phyloP scores from a whole-genome alignment of 2,113 vertebrate genomes.

The Neotoma lepida region DNA sequence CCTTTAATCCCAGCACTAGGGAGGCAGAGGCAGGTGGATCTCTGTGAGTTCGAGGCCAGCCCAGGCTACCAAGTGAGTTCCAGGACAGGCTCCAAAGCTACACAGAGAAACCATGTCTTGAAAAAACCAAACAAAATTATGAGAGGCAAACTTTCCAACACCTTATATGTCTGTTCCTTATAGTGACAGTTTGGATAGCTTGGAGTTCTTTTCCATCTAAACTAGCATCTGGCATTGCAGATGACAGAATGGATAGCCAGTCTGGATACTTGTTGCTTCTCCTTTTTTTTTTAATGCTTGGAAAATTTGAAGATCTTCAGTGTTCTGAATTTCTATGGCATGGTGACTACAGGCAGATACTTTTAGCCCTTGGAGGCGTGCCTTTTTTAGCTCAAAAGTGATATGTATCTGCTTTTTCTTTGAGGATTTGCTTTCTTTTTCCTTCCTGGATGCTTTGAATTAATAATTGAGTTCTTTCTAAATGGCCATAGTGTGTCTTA shows the following conservation, averaged over 20 bases:
- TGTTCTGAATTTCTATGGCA: conserved; percentile 29
- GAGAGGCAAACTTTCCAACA: conserved; percentile 31
- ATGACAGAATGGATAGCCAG: not conserved
- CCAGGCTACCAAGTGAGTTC: no score
- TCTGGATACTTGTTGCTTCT: conserved; percentile 38
- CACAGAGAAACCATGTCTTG: no score
- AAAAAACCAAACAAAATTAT: no score
- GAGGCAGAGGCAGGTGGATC: no score
- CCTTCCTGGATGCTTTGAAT: not conserved
- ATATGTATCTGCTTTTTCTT: conserved; percentile 45
- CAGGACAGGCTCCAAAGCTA: no score
- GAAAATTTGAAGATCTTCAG: not conserved
- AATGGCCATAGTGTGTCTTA: not conserved
- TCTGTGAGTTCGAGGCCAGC: no score
- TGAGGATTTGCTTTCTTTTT: conserved; percentile 42
- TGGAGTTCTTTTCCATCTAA: conserved; percentile 22
- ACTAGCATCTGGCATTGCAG: not conserved
- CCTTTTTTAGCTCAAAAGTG: conserved; percentile 14
- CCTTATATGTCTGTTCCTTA: not conserved
- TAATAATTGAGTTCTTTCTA: conserved; percentile 19
- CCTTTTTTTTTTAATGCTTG: not conserved
- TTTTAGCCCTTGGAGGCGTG: conserved; percentile 8
- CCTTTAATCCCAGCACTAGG: no score
- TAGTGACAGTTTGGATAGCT: conserved; percentile 8
- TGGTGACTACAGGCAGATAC: not conserved